Evolutionary conservation across 2,888 invertebrate species (phyloP).

Genomic region (Drosophila paucipuncta): DNA sequence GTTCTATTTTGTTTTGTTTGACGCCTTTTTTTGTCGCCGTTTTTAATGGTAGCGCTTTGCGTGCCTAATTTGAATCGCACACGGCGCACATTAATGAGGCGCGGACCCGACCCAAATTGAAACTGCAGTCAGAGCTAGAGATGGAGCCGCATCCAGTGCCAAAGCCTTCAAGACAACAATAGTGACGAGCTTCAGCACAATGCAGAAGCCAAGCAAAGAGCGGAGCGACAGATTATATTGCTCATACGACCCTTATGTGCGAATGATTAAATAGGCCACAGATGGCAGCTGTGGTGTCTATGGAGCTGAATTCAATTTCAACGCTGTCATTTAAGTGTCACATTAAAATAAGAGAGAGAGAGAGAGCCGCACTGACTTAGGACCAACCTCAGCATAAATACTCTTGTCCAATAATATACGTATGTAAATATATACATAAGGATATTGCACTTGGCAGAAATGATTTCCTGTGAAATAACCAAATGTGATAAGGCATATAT

Average conservation of each 20-base stretch:
- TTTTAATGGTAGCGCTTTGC: slow-evolving; percentile 74
- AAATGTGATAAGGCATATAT: not conserved
- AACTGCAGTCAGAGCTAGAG: slow-evolving; percentile 7
- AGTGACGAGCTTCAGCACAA: slow-evolving; percentile 17
- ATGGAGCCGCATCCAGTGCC: not conserved
- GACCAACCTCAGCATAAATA: slow-evolving; percentile 1
- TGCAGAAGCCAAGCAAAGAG: slow-evolving; percentile 11
- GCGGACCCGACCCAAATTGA: slow-evolving; percentile 26
- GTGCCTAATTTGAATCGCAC: slow-evolving; percentile 74
- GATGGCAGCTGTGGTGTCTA: not conserved
- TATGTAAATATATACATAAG: not conserved
- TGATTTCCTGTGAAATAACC: not conserved
- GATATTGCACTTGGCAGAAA: slow-evolving; percentile 6
- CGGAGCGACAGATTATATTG: slow-evolving; percentile 32
- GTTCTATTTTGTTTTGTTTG: slow-evolving; percentile 25
- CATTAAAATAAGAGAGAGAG: slow-evolving; percentile 44
- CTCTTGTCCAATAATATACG: slow-evolving; percentile 6
- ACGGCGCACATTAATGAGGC: slow-evolving; percentile 71
- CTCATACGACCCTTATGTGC: slow-evolving; percentile 50
- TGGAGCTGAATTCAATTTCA: slow-evolving; percentile 55
- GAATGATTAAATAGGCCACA: slow-evolving; percentile 56
- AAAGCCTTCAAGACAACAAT: not conserved
- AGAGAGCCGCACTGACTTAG: not conserved
- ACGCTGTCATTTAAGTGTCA: slow-evolving; percentile 51
- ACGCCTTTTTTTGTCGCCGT: slow-evolving; percentile 51